Percentiles rank a stretch among this genome's conserved stretches.
Conservation (phyloP, 2,113 vertebrate genomes). For the Ageneiosus marmoratus region DNA sequence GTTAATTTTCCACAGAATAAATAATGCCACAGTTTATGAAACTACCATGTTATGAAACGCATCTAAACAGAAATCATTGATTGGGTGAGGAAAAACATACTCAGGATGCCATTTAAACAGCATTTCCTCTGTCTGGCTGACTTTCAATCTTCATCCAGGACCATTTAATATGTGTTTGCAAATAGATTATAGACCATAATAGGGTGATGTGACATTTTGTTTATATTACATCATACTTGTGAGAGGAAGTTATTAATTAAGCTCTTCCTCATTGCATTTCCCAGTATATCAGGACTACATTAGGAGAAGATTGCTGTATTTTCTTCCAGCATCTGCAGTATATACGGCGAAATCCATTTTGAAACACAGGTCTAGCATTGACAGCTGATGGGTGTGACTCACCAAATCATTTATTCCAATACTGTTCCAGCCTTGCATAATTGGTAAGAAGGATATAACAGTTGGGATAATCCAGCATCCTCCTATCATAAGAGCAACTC, state of each 20-base stretch:
- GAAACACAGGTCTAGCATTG: constrained; percentile 24
- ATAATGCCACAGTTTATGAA: constrained; percentile 15
- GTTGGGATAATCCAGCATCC: constrained; percentile 96
- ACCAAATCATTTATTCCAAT: constrained; percentile 94
- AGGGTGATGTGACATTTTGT: neutral
- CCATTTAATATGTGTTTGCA: constrained; percentile 22
- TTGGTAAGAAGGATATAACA: constrained; percentile 96
- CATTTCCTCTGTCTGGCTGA: constrained; percentile 39
- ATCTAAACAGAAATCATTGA: neutral
- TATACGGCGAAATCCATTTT: constrained; percentile 11
- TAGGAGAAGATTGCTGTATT: neutral
- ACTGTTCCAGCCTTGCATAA: constrained; percentile 99
- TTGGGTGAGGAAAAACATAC: neutral
- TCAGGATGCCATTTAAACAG: constrained; percentile 15
- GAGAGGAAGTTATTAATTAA: neutral
- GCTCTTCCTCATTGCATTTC: neutral
- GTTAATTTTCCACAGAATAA: neutral
- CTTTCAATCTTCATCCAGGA: constrained; percentile 28
- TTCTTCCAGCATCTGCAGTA: neutral
- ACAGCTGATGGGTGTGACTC: constrained; percentile 62
- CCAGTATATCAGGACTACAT: neutral
- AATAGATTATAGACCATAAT: constrained; percentile 22
- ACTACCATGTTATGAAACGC: constrained; percentile 20
- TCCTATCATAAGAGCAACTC: constrained; percentile 92
- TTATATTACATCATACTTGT: constrained; percentile 26